phyloP scores from a whole-genome alignment of 2,113 vertebrate species.

The Panurus biarmicus region DNA sequence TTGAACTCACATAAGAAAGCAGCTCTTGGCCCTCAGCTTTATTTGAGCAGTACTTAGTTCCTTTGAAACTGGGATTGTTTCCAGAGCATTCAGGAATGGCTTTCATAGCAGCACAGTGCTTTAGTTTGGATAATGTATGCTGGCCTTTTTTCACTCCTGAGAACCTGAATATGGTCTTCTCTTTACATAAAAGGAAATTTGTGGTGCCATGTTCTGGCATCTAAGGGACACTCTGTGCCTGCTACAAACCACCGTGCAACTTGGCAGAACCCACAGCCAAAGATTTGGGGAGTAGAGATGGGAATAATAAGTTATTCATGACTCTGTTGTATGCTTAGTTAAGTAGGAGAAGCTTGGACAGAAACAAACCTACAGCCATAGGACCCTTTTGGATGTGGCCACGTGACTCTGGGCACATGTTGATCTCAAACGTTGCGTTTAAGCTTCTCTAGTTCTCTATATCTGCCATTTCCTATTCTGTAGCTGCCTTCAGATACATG shows the following conservation, averaged over 20 bases:
- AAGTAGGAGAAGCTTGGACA: background rate
- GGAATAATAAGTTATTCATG: background rate
- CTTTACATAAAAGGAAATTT: slow-evolving; percentile 24
- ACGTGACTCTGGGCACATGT: background rate
- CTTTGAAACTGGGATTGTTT: slow-evolving; percentile 40
- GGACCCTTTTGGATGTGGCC: background rate
- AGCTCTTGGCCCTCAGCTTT: slow-evolving; percentile 11
- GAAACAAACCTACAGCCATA: background rate
- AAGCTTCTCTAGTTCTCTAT: background rate
- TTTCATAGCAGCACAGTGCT: slow-evolving; percentile 33
- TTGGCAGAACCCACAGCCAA: background rate
- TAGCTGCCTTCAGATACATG: background rate
- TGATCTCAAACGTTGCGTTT: background rate
- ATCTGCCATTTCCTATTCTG: background rate
- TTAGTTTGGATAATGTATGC: slow-evolving; percentile 40
- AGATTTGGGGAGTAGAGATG: background rate
- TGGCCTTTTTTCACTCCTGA: slow-evolving; percentile 3
- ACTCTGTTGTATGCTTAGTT: background rate
- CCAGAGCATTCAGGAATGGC: slow-evolving; percentile 42
- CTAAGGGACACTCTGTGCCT: slow-evolving; percentile 25
- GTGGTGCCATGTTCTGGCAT: background rate
- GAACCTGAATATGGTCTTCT: slow-evolving; percentile 23
- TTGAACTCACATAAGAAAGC: background rate
- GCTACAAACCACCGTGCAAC: background rate
- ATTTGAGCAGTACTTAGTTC: slow-evolving; percentile 5